phyloP scores from a whole-genome alignment of 2,888 invertebrate genomes.

The Ennomos erosarius region DNA sequence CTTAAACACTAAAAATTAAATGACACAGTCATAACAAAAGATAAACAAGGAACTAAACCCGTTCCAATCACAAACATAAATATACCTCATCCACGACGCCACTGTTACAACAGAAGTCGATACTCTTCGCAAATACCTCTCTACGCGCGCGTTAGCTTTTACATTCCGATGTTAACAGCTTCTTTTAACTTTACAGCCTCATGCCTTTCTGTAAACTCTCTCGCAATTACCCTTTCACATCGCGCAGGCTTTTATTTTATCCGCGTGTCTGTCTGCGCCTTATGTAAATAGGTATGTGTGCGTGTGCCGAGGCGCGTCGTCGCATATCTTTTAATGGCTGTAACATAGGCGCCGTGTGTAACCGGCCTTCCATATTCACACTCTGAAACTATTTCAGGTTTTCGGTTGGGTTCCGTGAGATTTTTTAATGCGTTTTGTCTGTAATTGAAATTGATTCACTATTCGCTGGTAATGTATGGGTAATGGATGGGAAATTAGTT shows the following conservation, averaged over 20 bases:
- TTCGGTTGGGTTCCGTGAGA: slow-evolving; percentile 3
- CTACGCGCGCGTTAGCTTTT: slow-evolving; percentile 31
- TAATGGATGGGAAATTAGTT: too few relatives aligned
- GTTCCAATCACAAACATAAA: slow-evolving; percentile 10
- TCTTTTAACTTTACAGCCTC: slow-evolving; percentile 69
- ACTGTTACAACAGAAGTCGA: slow-evolving; percentile 24
- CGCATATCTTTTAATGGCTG: slow-evolving; percentile 69
- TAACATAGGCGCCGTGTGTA: slow-evolving; percentile 54
- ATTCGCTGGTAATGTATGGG: neutral
- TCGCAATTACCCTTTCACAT: slow-evolving; percentile 76
- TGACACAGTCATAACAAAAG: too few relatives aligned
- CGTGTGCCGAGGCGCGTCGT: slow-evolving; percentile 33
- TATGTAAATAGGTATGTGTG: slow-evolving; percentile 58
- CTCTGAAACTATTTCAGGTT: slow-evolving; percentile 13
- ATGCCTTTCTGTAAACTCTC: slow-evolving; percentile 65
- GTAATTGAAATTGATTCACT: neutral
- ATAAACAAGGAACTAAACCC: too few relatives aligned
- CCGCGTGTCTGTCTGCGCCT: slow-evolving; percentile 42
- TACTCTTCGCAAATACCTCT: slow-evolving; percentile 23
- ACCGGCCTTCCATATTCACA: slow-evolving; percentile 54
- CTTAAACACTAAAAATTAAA: too few relatives aligned
- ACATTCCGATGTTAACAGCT: slow-evolving; percentile 52
- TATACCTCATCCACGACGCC: slow-evolving; percentile 17
- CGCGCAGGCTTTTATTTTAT: slow-evolving; percentile 72
- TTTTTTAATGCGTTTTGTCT: neutral